Evolutionary conservation across 1,140 invertebrate species (phyloP).

Genomic region (Nasonia giraulti): DNA sequence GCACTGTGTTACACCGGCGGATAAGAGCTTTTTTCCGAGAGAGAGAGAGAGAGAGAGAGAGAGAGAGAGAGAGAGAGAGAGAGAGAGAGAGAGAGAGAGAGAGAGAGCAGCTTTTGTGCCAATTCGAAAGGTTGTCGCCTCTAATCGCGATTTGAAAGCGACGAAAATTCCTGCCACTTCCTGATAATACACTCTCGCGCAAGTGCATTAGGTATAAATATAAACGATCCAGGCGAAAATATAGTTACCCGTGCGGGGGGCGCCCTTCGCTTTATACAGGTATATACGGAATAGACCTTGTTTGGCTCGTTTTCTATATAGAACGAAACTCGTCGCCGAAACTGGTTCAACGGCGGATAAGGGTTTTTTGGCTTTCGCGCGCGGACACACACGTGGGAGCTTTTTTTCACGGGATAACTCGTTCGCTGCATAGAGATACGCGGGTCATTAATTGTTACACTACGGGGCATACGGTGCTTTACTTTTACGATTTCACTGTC

Average conservation of each 20-base stretch:
- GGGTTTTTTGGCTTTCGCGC: constrained; percentile 33
- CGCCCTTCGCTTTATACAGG: too few species aligned
- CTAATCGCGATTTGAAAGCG: not conserved
- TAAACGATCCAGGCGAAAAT: not conserved
- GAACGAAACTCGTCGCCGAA: constrained; percentile 25
- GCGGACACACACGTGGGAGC: not conserved
- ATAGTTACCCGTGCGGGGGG: not conserved
- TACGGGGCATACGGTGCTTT: not conserved
- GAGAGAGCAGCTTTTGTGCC: not conserved
- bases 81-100: too few species aligned
- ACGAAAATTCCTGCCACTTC: not conserved
- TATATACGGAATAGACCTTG: constrained; percentile 19
- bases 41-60: too few species aligned
- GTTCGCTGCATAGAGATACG: not conserved
- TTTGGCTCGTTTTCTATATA: constrained; percentile 19
- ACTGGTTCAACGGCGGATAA: constrained; percentile 46
- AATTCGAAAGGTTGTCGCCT: not conserved
- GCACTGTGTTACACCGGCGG: not conserved
- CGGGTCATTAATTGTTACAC: not conserved
- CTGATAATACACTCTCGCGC: too few species aligned
- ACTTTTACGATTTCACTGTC: not conserved
- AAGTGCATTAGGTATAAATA: not conserved
- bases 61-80: too few species aligned
- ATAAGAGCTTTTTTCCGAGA: not conserved
- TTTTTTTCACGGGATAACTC: not conserved